Conservation (phyloP, 37 sponge, comb jelly and placozoan species). For the Ianthella basta region DNA sequence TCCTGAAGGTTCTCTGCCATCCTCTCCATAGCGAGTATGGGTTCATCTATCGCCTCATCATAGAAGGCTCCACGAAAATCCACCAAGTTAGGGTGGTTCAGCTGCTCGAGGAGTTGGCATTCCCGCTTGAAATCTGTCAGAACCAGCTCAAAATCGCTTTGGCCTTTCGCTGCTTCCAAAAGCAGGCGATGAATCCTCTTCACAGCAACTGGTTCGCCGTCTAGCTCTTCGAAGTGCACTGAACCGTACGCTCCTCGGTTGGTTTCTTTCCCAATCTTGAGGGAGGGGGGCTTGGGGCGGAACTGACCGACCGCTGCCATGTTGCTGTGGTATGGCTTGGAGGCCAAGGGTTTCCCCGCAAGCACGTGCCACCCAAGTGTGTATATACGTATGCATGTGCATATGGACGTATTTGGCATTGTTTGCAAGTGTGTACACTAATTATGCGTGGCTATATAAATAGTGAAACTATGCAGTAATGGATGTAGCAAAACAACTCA, state of each 20-base stretch:
- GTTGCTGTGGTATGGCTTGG: too few relatives aligned
- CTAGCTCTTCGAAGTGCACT: background rate
- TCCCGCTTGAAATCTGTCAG: background rate
- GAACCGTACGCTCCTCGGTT: background rate
- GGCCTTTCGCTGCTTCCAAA: background rate
- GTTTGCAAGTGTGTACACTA: too few relatives aligned
- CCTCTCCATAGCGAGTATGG: background rate
- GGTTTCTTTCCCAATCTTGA: background rate
- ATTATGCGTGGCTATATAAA: too few relatives aligned
- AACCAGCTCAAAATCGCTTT: background rate
- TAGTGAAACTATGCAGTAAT: too few relatives aligned
- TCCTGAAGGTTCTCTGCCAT: slow-evolving; percentile 1
- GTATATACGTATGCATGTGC: too few relatives aligned
- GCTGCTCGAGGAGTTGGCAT: background rate
- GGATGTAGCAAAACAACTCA: too few relatives aligned
- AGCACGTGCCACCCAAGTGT: too few relatives aligned
- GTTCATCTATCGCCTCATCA: background rate
- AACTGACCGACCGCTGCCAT: background rate
- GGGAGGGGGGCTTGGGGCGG: background rate
- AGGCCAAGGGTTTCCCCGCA: too few relatives aligned
- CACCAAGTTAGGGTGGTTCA: background rate
- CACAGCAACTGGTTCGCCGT: slow-evolving; percentile 4
- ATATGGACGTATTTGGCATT: too few relatives aligned
- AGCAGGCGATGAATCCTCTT: background rate
- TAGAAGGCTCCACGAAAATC: background rate